Conservation (phyloP, 2,113 vertebrate genomes). For the Heterotilapia buettikoferi region DNA sequence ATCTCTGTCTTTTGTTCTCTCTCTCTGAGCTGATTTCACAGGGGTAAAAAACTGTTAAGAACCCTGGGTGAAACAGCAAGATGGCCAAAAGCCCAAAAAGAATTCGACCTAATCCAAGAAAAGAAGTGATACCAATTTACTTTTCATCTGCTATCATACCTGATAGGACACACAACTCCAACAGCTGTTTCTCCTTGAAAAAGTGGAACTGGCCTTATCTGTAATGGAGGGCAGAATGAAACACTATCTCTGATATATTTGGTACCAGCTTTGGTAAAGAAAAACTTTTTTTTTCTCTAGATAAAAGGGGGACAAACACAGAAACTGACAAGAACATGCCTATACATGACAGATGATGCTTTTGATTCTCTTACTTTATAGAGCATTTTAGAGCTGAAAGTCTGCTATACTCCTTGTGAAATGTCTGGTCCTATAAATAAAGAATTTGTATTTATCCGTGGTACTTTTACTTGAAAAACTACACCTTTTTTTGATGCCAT, state of each 20-base stretch:
- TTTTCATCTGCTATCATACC: constrained; percentile 35
- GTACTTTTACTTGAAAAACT: not conserved
- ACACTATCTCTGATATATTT: not conserved
- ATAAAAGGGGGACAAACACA: not conserved
- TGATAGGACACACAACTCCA: constrained; percentile 24
- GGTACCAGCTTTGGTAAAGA: not conserved
- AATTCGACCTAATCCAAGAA: constrained; percentile 17
- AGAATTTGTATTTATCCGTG: not conserved
- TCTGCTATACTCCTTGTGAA: not conserved
- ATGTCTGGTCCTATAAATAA: not conserved
- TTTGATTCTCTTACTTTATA: not conserved
- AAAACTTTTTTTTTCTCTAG: not conserved
- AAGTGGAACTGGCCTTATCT: constrained; percentile 3
- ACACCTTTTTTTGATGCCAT: not conserved
- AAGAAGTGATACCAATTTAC: constrained; percentile 16
- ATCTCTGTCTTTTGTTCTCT: constrained; percentile 24
- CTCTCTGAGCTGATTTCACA: constrained; percentile 3
- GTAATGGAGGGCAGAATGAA: constrained; percentile 19
- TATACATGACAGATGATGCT: not conserved
- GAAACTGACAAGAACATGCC: not conserved
- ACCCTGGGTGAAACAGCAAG: not conserved
- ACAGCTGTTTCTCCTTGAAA: constrained; percentile 48
- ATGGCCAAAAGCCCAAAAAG: not conserved
- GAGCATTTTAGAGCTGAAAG: not conserved
- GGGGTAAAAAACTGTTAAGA: not conserved